phyloP scores from a whole-genome alignment of 2,113 vertebrate genomes.

The Eurypyga helias region DNA sequence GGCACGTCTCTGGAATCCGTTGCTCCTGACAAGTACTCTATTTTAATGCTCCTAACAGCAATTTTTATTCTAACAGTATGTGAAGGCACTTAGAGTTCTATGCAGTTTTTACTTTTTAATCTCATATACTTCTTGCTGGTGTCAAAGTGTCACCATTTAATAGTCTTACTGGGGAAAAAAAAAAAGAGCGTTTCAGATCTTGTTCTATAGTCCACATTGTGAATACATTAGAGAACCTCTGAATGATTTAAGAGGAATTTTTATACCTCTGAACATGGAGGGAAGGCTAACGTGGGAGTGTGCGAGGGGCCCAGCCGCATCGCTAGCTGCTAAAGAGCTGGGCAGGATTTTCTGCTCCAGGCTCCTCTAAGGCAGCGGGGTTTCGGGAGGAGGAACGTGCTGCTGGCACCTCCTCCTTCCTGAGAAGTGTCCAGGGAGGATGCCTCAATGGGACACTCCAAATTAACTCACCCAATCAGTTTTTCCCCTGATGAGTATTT shows the following conservation, averaged over 20 bases:
- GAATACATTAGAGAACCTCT: conserved; percentile 37
- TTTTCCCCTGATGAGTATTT: background rate
- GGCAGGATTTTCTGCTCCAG: background rate
- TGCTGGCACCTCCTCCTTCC: background rate
- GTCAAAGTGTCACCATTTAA: conserved; percentile 61
- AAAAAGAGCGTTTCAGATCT: conserved; percentile 53
- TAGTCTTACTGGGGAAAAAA: conserved; percentile 13
- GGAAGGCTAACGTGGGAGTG: background rate
- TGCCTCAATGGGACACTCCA: rapidly evolving
- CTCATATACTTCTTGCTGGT: conserved; percentile 55
- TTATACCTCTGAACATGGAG: conserved; percentile 7
- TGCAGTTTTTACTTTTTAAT: conserved; percentile 62
- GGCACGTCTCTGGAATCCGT: background rate
- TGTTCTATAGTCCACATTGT: conserved; percentile 22
- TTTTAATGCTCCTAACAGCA: conserved; percentile 50
- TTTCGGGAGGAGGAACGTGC: background rate
- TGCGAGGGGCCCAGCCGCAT: background rate
- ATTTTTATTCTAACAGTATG: conserved; percentile 32
- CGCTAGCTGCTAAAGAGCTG: background rate
- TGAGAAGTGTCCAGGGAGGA: rapidly evolving
- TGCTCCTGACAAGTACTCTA: conserved; percentile 18
- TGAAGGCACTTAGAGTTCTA: conserved; percentile 50
- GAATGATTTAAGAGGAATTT: conserved; percentile 60
- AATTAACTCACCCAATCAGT: background rate
- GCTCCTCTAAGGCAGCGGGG: background rate